phyloP scores from a whole-genome alignment of 2,113 vertebrate genomes.

The Donacobius atricapilla region DNA sequence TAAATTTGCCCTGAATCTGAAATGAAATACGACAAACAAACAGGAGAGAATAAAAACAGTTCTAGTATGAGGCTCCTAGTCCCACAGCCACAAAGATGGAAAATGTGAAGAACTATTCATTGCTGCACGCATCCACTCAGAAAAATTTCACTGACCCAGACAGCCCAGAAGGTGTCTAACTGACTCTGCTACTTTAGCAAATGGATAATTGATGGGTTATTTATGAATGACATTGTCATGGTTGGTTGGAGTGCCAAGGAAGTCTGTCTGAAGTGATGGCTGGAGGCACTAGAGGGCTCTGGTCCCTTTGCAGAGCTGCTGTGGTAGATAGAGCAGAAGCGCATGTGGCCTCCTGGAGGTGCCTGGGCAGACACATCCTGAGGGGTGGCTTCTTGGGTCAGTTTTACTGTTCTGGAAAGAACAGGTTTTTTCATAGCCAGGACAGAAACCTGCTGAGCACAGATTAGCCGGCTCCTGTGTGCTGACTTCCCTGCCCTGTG shows the following conservation, averaged over 20 bases:
- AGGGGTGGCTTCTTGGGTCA: neutral
- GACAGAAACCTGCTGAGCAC: neutral
- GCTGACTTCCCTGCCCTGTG: neutral
- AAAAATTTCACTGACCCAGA: neutral
- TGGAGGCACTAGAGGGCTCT: neutral
- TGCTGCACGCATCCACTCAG: neutral
- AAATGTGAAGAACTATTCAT: neutral
- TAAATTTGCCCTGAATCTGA: neutral
- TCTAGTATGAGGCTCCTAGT: neutral
- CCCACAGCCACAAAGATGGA: neutral
- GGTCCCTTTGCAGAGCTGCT: neutral
- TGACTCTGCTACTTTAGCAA: neutral
- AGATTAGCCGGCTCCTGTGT: neutral
- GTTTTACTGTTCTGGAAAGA: neutral
- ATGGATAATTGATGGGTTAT: neutral
- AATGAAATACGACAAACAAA: neutral
- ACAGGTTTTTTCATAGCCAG: neutral
- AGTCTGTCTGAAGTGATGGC: neutral
- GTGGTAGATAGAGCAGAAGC: neutral
- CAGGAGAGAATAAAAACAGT: neutral
- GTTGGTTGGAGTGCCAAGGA: neutral
- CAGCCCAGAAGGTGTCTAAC: neutral
- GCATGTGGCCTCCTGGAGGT: neutral
- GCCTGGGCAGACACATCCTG: fast-evolving
- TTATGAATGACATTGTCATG: neutral